Evolutionary conservation across 2,113 vertebrate genomes (phyloP).

Genomic region (Phasianus colchicus): DNA sequence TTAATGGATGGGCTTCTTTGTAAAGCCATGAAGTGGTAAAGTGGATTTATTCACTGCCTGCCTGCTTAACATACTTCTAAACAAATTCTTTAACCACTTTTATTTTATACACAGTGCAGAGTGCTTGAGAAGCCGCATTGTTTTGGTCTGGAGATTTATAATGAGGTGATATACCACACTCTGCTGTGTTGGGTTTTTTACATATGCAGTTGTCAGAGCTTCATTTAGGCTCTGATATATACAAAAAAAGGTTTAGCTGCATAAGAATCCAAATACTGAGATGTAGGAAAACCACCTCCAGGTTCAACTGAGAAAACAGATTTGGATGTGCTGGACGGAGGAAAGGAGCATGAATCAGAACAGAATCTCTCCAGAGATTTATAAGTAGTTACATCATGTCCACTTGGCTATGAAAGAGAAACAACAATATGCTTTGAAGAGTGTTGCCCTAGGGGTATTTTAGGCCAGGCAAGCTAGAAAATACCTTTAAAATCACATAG

Average conservation of each 20-base stretch:
- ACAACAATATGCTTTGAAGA: background rate
- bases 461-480: background rate
- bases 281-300: background rate
- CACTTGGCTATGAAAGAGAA: background rate
- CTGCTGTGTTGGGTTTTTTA: background rate
- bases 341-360: background rate
- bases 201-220: background rate
- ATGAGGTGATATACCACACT: background rate
- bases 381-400: background rate
- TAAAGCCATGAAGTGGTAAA: constrained; percentile 71
- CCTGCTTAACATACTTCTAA: constrained; percentile 66
- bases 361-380: background rate
- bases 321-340: background rate
- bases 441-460: background rate
- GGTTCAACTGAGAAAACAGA: background rate
- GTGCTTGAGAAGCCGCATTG: constrained; percentile 13
- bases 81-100: constrained; percentile 62
- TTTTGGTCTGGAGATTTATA: constrained; percentile 15
- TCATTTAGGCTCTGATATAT: background rate
- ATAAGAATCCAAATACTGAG: background rate
- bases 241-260: background rate
- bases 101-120: constrained; percentile 14
- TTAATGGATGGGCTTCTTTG: constrained; percentile 80
- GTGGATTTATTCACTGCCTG: constrained; percentile 64
- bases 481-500: background rate